phyloP scores from a whole-genome alignment of 2,797 vertebrate species.

The Cirrhinus mrigala region DNA sequence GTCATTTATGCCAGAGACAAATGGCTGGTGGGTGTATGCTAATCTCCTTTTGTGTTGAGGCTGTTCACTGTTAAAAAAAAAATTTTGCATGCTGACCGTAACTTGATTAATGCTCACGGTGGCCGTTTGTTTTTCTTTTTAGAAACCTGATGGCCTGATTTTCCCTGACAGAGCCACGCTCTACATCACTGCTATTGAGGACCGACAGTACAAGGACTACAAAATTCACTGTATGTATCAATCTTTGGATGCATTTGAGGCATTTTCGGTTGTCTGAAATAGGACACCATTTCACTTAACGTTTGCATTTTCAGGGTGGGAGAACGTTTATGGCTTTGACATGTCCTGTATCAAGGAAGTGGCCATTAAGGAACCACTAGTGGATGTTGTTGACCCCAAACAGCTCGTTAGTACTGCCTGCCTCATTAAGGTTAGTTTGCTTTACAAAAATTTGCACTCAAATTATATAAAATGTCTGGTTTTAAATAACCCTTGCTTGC shows the following conservation, averaged over 20 bases:
- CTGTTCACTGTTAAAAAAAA: background rate
- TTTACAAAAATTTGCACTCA: too few species aligned
- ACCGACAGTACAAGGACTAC: slow-evolving; percentile 95
- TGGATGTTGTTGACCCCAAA: slow-evolving; percentile 94
- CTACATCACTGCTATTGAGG: slow-evolving; percentile 93
- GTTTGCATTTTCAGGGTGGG: slow-evolving; percentile 84
- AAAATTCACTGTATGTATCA: slow-evolving; percentile 92
- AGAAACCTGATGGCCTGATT: slow-evolving; percentile 93
- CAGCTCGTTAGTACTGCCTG: slow-evolving; percentile 92
- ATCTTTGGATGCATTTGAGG: background rate
- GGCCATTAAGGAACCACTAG: slow-evolving; percentile 92
- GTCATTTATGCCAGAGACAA: slow-evolving; percentile 94
- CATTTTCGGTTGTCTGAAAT: background rate
- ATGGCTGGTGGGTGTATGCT: slow-evolving; percentile 86
- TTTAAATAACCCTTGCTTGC: background rate
- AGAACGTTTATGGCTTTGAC: slow-evolving; percentile 94
- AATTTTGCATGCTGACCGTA: background rate
- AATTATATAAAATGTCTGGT: background rate
- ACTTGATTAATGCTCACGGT: background rate
- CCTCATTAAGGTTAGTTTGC: slow-evolving; percentile 87
- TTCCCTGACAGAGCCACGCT: slow-evolving; percentile 93
- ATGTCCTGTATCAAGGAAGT: slow-evolving; percentile 97
- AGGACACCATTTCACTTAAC: background rate
- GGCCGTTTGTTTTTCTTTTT: background rate
- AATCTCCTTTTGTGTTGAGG: background rate